phyloP scores from a whole-genome alignment of 2,113 vertebrate species.

The Varanus salvator region DNA sequence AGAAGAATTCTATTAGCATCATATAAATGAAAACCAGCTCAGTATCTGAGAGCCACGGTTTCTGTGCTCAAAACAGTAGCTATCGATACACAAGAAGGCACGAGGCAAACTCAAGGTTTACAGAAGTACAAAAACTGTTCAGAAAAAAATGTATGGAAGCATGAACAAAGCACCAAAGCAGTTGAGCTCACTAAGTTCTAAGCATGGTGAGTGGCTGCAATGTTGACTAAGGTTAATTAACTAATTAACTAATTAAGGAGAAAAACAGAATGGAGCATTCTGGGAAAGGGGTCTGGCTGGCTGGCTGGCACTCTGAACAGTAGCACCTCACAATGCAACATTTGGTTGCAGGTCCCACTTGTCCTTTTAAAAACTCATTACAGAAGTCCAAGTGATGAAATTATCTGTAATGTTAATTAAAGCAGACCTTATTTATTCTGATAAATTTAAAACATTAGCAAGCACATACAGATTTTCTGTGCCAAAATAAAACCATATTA shows the following conservation, averaged over 20 bases:
- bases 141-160: background rate
- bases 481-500: background rate
- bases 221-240: background rate
- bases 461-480: background rate
- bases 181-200: background rate
- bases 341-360: background rate
- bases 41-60: too few relatives aligned
- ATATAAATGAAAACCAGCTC: background rate
- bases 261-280: too few relatives aligned
- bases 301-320: background rate
- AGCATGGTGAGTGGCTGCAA: background rate
- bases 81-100: background rate
- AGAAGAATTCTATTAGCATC: background rate
- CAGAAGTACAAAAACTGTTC: background rate
- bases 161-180: background rate
- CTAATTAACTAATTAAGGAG: too few relatives aligned
- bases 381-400: background rate
- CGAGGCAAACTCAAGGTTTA: background rate
- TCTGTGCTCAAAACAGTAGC: background rate
- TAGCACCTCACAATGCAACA: background rate
- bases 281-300: background rate
- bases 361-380: background rate
- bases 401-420: background rate
- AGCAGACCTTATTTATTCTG: background rate
- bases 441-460: background rate